Conservation (phyloP, 53 echinoderm and acorn worm species). For the Temnopleurus reevesii region DNA sequence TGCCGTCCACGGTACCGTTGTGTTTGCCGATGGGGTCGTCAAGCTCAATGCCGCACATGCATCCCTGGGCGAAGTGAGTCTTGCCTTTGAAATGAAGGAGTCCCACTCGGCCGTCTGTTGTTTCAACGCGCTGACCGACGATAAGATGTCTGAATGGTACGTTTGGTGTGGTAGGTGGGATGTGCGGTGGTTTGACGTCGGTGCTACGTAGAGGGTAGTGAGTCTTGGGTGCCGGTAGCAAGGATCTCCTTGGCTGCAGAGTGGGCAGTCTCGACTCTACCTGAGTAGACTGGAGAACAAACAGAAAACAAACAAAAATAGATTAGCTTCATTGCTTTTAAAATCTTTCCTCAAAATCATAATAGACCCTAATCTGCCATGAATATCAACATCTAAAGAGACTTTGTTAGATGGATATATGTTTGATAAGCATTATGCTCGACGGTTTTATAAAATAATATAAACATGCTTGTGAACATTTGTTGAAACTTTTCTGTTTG, state of each 20-base stretch:
- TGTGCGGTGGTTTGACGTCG: constrained; percentile 63
- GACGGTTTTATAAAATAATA: too few species aligned
- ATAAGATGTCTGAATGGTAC: constrained; percentile 72
- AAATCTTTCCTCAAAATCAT: background rate
- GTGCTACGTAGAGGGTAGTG: constrained; percentile 62
- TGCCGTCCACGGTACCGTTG: constrained; percentile 94
- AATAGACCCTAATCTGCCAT: background rate
- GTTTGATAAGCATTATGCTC: too few species aligned
- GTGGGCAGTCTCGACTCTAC: constrained; percentile 94
- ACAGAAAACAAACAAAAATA: background rate
- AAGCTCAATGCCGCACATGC: constrained; percentile 85
- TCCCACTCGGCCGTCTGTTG: constrained; percentile 79
- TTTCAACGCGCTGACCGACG: constrained; percentile 86
- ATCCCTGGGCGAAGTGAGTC: constrained; percentile 95
- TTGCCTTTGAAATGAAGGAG: constrained; percentile 92
- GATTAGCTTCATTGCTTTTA: background rate
- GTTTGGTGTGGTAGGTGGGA: constrained; percentile 65
- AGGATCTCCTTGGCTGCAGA: constrained; percentile 77
- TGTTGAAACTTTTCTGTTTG: too few species aligned
- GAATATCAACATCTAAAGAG: too few species aligned
- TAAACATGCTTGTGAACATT: too few species aligned
- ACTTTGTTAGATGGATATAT: too few species aligned
- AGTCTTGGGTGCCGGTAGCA: constrained; percentile 83
- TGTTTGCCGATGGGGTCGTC: constrained; percentile 87
- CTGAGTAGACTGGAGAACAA: constrained; percentile 84